Percentiles rank a stretch among this genome's conserved stretches.
Evolutionary conservation across 2,888 invertebrate genomes (phyloP).

Genomic region (Magallana nippona): DNA sequence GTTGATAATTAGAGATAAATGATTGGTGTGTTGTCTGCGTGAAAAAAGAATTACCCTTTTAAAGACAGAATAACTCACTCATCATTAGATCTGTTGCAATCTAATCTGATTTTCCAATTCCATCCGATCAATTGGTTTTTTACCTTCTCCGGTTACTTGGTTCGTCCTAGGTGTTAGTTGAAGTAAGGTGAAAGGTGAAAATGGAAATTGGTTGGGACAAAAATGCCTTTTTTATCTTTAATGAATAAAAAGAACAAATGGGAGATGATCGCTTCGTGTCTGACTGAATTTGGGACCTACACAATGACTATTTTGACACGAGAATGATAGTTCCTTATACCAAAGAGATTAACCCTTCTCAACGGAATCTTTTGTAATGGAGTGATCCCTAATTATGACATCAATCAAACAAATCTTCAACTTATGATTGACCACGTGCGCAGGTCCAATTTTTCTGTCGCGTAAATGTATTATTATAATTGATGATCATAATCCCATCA

Average conservation of each 20-base stretch:
- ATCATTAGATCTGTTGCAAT: constrained; percentile 32
- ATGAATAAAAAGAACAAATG: constrained; percentile 5
- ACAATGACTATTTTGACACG: constrained; percentile 7
- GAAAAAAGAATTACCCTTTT: background rate
- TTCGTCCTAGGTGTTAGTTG: constrained; percentile 17
- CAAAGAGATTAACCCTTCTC: constrained; percentile 1
- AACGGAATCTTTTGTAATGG: background rate
- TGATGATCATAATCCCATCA: constrained; percentile 19
- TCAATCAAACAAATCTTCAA: constrained; percentile 5
- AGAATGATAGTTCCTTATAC: constrained; percentile 9
- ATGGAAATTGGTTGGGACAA: background rate
- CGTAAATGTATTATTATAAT: constrained; percentile 23
- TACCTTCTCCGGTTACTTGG: constrained; percentile 2
- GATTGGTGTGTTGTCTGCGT: constrained; percentile 13
- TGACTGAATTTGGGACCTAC: constrained; percentile 12
- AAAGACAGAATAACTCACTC: constrained; percentile 30
- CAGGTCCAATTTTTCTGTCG: constrained; percentile 19
- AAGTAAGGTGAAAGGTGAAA: constrained; percentile 13
- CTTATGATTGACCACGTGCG: constrained; percentile 33
- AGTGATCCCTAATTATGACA: constrained; percentile 21
- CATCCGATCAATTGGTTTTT: constrained; percentile 17
- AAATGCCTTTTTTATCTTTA: background rate
- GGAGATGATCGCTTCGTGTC: constrained; percentile 8
- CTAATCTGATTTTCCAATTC: constrained; percentile 32
- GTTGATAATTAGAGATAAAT: constrained; percentile 27